Base-by-base conservation (phyloP, 92 coral and sea anemone species). In the Diadumene lineata region DNA sequence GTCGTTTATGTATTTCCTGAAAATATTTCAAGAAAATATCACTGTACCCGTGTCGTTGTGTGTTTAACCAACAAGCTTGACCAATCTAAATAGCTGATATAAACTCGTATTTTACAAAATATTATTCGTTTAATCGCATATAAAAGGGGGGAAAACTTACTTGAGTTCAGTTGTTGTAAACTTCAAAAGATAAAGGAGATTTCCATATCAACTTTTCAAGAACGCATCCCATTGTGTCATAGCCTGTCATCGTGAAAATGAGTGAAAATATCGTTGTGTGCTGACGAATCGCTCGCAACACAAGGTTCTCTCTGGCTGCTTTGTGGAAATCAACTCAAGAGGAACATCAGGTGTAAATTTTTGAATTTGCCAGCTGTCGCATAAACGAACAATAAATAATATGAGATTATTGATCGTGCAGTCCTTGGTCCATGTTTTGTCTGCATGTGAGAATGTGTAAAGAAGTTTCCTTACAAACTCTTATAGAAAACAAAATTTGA, bases 401-500 rank as follows among this genome's bases (percentile, higher is more conserved):
- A 58, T 58, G 1, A 53, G 19, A 58, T 18, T 2, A 4, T 18
- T 58, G 30, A 23, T 22, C 26, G 1, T 25, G 26, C 25, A 53
- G 4, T 53, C 64, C 7, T 64, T n/a, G 43, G 19, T 27, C 70
- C 70, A 64, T 64, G 70, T 38, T 64, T 38, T 64, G 70, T 64
- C 29, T 64, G 43, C 44, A 7, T 65, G 44, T 65, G 11, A 1
- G 10, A 17, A 10, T 15, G 7, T 31, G 70, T 22, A 10, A 58
- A 2, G 17, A 1, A 22, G 29, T 13, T 19, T 29, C 0, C 1
- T 0, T 0, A 21, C 11, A 48, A 74, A 74, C 62, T 56, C 62
- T 26, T 26, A 60, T 60, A 74, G 79, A 74, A 74, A 11, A 15
- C 2, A 13, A 0, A 1, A 9, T 60, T 29, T 74, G 69, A 74